Evolutionary conservation across 1,140 invertebrate genomes (phyloP).

Genomic region (Chionoecetes opilio): DNA sequence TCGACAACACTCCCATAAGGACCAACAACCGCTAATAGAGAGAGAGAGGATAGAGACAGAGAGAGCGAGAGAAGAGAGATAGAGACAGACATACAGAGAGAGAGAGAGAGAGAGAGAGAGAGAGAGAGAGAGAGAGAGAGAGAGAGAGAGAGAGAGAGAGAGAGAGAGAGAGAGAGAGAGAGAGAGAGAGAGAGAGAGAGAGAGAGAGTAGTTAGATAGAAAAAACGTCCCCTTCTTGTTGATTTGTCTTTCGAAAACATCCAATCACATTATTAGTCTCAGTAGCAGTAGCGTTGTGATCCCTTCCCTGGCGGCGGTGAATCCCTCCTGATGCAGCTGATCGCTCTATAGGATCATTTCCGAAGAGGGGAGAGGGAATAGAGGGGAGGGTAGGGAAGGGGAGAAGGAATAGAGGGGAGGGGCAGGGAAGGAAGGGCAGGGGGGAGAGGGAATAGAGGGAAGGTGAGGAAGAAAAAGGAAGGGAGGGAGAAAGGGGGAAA

Average conservation of each 20-base stretch:
- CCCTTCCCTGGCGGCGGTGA: no score
- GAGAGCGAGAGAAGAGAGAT: no score
- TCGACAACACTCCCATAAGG: background rate
- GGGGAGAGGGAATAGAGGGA: no score
- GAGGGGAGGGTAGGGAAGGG: no score
- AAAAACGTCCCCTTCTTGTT: background rate
- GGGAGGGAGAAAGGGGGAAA: background rate
- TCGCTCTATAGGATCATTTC: no score
- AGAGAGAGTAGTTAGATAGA: no score
- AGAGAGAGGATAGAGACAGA: no score
- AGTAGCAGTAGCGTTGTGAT: background rate
- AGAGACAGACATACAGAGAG: no score
- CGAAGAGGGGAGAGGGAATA: no score
- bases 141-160: background rate
- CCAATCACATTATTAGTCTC: slow-evolving; percentile 68
- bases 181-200: background rate
- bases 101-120: background rate
- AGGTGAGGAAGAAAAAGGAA: background rate
- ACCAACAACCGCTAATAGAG: background rate
- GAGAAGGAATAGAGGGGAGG: background rate
- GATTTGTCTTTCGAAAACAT: slow-evolving; percentile 15
- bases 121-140: no score
- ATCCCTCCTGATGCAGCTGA: no score
- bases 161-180: background rate
- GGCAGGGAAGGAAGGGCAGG: background rate